phyloP scores from a whole-genome alignment of 2,797 vertebrate species.

The Scolopax rusticola region DNA sequence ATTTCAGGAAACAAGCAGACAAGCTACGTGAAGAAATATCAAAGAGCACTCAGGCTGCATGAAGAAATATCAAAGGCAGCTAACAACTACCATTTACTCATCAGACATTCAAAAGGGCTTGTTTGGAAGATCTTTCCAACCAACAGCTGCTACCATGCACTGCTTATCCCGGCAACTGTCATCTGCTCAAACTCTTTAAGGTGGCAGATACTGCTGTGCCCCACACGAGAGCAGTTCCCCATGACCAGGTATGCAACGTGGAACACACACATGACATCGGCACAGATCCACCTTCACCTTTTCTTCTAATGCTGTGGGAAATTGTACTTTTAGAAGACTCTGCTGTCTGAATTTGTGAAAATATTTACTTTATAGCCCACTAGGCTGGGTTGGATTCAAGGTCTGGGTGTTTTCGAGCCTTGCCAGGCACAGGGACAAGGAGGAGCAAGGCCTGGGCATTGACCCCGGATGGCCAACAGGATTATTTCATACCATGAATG shows the following conservation, averaged over 20 bases:
- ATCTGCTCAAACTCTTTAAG: background rate
- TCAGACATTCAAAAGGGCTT: slow-evolving; percentile 16
- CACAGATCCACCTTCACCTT: background rate
- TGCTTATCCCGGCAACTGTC: background rate
- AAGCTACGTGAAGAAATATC: background rate
- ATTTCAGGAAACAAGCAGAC: background rate
- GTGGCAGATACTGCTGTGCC: background rate
- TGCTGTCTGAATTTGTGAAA: too few relatives aligned
- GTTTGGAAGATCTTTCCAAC: background rate
- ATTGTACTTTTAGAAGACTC: too few relatives aligned
- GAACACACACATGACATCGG: accelerated
- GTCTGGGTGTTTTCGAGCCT: too few relatives aligned
- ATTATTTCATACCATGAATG: too few relatives aligned
- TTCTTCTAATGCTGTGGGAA: too few relatives aligned
- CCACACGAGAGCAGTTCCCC: background rate
- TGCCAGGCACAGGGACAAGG: too few relatives aligned
- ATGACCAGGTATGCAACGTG: accelerated
- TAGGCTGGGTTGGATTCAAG: too few relatives aligned
- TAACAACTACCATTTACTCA: background rate
- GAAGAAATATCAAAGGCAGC: slow-evolving; percentile 11
- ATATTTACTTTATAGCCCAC: too few relatives aligned
- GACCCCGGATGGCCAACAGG: too few relatives aligned
- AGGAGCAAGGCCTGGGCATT: too few relatives aligned
- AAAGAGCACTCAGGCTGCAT: background rate
- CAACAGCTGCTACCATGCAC: background rate